phyloP scores from a whole-genome alignment of 2,797 vertebrate genomes.

The Pelochelys cantorii region DNA sequence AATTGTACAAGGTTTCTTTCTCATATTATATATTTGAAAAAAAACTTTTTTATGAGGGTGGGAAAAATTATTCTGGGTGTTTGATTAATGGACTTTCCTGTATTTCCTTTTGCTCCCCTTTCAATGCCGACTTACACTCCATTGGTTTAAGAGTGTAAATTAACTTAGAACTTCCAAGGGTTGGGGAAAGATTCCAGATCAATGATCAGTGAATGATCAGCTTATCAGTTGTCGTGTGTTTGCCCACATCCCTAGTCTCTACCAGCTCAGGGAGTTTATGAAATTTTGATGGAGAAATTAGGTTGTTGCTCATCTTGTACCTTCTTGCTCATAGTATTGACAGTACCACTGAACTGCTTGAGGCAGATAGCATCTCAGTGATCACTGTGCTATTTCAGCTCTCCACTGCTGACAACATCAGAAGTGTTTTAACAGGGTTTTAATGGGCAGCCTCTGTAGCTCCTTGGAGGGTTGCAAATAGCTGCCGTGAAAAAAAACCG shows the following conservation, averaged over 20 bases:
- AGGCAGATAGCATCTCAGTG: constrained; percentile 87
- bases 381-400: constrained; percentile 86
- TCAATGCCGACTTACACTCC: background rate
- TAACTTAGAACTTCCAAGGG: constrained; percentile 36
- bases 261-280: constrained; percentile 86
- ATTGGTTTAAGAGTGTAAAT: constrained; percentile 51
- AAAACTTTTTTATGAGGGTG: background rate
- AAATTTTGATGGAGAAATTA: constrained; percentile 99
- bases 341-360: constrained; percentile 90
- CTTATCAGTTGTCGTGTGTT: constrained; percentile 73
- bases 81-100: constrained; percentile 18
- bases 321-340: constrained; percentile 97
- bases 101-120: background rate
- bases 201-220: constrained; percentile 79
- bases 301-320: constrained; percentile 98
- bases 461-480: constrained; percentile 93
- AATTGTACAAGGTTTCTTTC: background rate
- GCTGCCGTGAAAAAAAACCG: constrained; percentile 84
- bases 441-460: constrained; percentile 91
- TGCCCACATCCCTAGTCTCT: constrained; percentile 75
- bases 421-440: constrained; percentile 99
- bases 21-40: background rate
- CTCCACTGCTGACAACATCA: constrained; percentile 94
- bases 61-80: background rate
- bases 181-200: constrained; percentile 46